Percentiles rank a stretch among this genome's conserved stretches.
Conservation (phyloP, 2,113 vertebrate genomes). For the Myotis lucifugus region DNA sequence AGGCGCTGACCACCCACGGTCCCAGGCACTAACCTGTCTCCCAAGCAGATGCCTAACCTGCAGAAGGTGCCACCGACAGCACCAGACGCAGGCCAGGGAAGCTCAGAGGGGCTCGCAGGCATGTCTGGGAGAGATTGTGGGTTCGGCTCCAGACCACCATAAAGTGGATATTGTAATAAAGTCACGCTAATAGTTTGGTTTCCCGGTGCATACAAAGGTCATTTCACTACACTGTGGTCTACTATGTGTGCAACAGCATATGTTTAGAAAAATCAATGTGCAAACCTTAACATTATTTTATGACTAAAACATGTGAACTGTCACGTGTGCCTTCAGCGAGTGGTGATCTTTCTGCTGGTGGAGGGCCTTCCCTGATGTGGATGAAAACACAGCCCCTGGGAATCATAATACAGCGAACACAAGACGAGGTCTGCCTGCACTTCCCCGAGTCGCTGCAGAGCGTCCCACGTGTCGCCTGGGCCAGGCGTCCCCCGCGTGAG, state of each 20-base stretch:
- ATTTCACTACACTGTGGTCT: neutral
- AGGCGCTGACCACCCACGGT: neutral
- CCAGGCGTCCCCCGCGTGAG: neutral
- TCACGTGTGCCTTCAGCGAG: too few relatives aligned
- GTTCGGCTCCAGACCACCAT: neutral
- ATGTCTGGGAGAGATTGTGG: neutral
- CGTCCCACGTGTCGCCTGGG: neutral
- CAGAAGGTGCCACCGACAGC: neutral
- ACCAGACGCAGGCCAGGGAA: neutral
- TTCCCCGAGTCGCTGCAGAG: neutral
- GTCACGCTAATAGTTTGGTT: neutral
- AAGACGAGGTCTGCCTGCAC: neutral
- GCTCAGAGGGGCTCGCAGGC: constrained; percentile 42
- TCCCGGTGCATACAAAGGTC: neutral
- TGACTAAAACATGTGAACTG: neutral
- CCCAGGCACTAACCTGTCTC: neutral
- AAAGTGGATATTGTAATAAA: neutral
- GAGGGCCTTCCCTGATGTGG: neutral
- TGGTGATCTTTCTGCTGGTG: neutral
- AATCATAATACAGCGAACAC: neutral
- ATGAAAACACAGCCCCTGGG: neutral
- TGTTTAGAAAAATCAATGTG: neutral
- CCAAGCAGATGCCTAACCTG: neutral
- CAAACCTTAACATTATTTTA: neutral
- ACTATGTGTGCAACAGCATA: too few relatives aligned